A percentile compares a stretch with the other conserved stretches of the same genome.
Conservation (phyloP, 2,888 invertebrate genomes). For the Nasonia oneida region DNA sequence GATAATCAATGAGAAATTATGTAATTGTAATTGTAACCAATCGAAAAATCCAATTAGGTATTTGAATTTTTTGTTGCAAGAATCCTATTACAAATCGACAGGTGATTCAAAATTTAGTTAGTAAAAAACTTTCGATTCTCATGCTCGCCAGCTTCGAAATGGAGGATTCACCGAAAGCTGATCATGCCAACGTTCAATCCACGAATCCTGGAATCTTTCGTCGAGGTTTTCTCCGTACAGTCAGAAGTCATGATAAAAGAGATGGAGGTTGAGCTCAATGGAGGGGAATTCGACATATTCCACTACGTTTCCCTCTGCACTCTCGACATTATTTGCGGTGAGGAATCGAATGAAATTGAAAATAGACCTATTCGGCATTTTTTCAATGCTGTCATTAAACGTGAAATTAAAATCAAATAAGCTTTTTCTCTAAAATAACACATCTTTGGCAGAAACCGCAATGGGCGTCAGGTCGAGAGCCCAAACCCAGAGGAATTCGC, state of each 20-base stretch:
- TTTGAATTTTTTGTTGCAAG: too few species aligned
- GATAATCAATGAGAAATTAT: too few species aligned
- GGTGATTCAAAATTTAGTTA: background rate
- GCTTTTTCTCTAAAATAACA: background rate
- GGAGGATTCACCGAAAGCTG: conserved; percentile 70
- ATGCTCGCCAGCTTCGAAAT: conserved; percentile 65
- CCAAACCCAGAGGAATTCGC: conserved; percentile 60
- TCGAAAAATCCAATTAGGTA: too few species aligned
- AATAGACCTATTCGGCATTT: too few species aligned
- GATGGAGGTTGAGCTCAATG: conserved; percentile 66
- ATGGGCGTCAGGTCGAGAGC: conserved; percentile 65
- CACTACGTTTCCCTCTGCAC: conserved; percentile 68
- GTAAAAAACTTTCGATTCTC: background rate
- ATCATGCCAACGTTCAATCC: conserved; percentile 69
- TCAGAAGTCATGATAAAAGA: conserved; percentile 65
- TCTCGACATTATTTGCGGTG: conserved; percentile 69
- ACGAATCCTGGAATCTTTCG: conserved; percentile 68
- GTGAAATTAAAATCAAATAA: too few species aligned
- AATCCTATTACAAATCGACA: too few species aligned
- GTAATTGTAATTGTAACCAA: too few species aligned
- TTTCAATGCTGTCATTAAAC: too few species aligned
- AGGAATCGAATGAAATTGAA: conserved; percentile 23
- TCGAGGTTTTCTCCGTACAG: conserved; percentile 68
- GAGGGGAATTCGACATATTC: conserved; percentile 67
- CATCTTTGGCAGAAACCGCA: conserved; percentile 62